Conservation (phyloP, 2,113 vertebrate genomes). For the Festucalex cinctus region DNA sequence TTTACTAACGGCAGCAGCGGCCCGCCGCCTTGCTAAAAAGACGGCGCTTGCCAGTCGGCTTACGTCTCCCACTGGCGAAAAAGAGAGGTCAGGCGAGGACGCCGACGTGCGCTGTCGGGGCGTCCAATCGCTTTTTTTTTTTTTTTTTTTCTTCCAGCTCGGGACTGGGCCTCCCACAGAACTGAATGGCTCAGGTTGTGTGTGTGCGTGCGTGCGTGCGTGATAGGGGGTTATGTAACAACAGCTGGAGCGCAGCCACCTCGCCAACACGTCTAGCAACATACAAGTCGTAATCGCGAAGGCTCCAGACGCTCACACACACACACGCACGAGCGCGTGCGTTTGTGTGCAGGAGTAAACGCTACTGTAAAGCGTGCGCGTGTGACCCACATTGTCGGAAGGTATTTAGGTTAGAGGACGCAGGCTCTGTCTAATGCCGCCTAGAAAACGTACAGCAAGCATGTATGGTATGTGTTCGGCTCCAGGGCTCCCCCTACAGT, state of each 20-base stretch:
- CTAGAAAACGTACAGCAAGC: neutral
- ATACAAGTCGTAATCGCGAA: conserved; percentile 21
- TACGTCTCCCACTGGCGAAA: conserved; percentile 50
- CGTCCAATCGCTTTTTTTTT: conserved; percentile 36
- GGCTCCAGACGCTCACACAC: conserved; percentile 23
- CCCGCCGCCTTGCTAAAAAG: conserved; percentile 31
- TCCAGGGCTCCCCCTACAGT: neutral
- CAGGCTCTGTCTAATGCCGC: neutral
- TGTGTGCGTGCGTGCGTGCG: conserved; percentile 39
- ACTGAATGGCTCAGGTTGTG: conserved; percentile 47
- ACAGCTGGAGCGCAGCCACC: conserved; percentile 35
- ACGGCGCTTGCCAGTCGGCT: conserved; percentile 9
- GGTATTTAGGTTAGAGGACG: neutral
- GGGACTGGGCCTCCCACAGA: conserved; percentile 17
- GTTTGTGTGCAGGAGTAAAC: neutral
- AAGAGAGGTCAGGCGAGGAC: conserved; percentile 61
- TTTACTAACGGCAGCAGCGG: conserved; percentile 25
- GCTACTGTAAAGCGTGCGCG: conserved; percentile 3
- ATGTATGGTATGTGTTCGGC: neutral
- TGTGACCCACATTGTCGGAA: conserved; percentile 4
- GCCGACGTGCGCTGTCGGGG: conserved; percentile 26
- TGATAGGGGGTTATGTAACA: conserved; percentile 35
- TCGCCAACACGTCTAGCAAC: conserved; percentile 11
- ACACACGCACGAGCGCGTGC: conserved; percentile 22
- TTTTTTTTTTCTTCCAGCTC: neutral